Evolutionary conservation across 2,888 invertebrate species (phyloP).

Genomic region (Parnassius mnemosyne): DNA sequence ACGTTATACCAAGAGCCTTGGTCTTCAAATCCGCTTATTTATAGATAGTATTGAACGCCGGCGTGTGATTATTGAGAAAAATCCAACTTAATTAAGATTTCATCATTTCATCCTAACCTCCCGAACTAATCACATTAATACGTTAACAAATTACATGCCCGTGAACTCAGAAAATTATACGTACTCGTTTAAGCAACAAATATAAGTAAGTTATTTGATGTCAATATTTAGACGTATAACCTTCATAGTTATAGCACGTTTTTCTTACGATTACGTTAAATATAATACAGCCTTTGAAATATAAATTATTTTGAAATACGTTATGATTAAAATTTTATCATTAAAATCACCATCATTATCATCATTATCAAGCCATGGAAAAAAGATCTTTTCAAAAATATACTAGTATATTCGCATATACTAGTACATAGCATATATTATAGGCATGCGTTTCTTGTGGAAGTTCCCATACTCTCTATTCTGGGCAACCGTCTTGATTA

Average conservation of each 20-base stretch:
- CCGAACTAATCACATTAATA: constrained; percentile 22
- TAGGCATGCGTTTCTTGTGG: too few relatives aligned
- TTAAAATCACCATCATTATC: too few relatives aligned
- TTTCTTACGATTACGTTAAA: too few relatives aligned
- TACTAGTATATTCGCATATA: too few relatives aligned
- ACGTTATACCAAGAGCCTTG: constrained; percentile 6
- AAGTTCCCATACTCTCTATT: too few relatives aligned
- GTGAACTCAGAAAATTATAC: constrained; percentile 20
- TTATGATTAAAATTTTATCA: too few relatives aligned
- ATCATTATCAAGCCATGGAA: too few relatives aligned
- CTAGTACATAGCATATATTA: too few relatives aligned
- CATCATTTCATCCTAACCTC: constrained; percentile 17
- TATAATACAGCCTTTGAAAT: too few relatives aligned
- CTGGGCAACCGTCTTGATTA: too few relatives aligned
- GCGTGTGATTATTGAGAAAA: constrained; percentile 14
- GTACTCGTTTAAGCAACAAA: constrained; percentile 20
- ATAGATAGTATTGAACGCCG: constrained; percentile 16
- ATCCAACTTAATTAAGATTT: constrained; percentile 22
- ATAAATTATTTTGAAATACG: too few relatives aligned
- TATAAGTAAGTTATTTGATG: constrained; percentile 4
- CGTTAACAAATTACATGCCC: constrained; percentile 23
- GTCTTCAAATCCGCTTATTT: constrained; percentile 4
- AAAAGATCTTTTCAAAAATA: too few relatives aligned
- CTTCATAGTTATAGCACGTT: neutral
- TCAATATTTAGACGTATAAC: constrained; percentile 5